phyloP scores from a whole-genome alignment of 2,888 invertebrate genomes.

The Orchesella flavescens region DNA sequence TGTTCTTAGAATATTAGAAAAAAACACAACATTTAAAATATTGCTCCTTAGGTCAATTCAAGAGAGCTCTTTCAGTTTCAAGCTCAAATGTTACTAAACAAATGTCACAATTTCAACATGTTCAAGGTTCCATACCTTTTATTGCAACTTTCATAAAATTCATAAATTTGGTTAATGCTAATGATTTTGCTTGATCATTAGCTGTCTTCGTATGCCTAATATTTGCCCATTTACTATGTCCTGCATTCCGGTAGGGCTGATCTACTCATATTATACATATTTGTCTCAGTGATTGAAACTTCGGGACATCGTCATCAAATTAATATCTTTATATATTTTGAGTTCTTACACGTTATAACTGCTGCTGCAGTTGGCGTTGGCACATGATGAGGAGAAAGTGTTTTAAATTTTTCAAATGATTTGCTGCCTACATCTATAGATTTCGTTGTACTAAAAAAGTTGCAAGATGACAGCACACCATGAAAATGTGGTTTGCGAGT shows the following conservation, averaged over 20 bases:
- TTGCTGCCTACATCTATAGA: background rate
- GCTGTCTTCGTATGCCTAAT: slow-evolving; percentile 81
- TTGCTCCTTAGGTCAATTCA: no score
- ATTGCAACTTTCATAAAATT: slow-evolving; percentile 79
- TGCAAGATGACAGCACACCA: background rate
- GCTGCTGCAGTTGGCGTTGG: no score
- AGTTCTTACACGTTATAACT: background rate
- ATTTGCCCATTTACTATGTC: slow-evolving; percentile 87
- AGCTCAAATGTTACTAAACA: slow-evolving; percentile 24
- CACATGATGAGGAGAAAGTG: no score
- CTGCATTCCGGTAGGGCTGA: slow-evolving; percentile 75
- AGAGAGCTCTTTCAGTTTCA: slow-evolving; percentile 75
- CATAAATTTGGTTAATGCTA: slow-evolving; percentile 76
- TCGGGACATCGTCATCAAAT: no score
- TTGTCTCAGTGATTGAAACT: no score
- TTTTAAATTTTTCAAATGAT: no score
- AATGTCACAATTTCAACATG: background rate
- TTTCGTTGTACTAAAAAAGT: background rate
- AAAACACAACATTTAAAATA: no score
- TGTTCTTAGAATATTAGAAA: slow-evolving; percentile 75
- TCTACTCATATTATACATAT: slow-evolving; percentile 11
- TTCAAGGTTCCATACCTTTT: slow-evolving; percentile 75
- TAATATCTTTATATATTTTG: background rate
- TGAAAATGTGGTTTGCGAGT: background rate
- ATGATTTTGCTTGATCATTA: slow-evolving; percentile 79